Evolutionary conservation across 2,797 vertebrate species (phyloP).

Genomic region (Tragelaphus eurycerus): DNA sequence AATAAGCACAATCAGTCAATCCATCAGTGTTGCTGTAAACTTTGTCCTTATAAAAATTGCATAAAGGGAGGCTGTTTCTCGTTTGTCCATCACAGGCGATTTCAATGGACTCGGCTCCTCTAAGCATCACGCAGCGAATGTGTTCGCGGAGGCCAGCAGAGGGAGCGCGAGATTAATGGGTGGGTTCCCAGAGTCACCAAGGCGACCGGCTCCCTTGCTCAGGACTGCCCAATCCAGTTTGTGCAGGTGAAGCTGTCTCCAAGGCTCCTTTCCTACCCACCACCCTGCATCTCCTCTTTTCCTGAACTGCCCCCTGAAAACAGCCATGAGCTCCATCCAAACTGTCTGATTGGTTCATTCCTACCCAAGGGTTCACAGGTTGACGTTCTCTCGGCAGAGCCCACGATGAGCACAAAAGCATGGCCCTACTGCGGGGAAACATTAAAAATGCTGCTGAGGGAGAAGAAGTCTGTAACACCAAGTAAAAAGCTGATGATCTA

Average conservation of each 20-base stretch:
- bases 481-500: background rate
- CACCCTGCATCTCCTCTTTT: background rate
- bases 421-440: background rate
- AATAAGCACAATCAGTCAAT: background rate
- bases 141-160: slow-evolving; percentile 30
- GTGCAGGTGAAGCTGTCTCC: background rate
- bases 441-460: background rate
- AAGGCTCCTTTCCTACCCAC: accelerated
- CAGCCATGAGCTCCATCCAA: background rate
- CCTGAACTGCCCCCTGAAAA: background rate
- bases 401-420: background rate
- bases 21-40: background rate
- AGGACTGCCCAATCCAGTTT: background rate
- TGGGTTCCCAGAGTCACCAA: background rate
- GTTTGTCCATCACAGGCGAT: background rate
- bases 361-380: background rate
- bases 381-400: background rate
- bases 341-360: background rate
- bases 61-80: background rate
- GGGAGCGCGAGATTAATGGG: slow-evolving; percentile 47
- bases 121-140: background rate
- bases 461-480: background rate
- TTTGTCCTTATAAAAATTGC: background rate
- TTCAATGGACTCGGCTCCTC: background rate
- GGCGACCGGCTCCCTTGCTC: too few species aligned